Base-by-base conservation (phyloP, 2,797 vertebrate genomes). In the Apogon talboti region DNA sequence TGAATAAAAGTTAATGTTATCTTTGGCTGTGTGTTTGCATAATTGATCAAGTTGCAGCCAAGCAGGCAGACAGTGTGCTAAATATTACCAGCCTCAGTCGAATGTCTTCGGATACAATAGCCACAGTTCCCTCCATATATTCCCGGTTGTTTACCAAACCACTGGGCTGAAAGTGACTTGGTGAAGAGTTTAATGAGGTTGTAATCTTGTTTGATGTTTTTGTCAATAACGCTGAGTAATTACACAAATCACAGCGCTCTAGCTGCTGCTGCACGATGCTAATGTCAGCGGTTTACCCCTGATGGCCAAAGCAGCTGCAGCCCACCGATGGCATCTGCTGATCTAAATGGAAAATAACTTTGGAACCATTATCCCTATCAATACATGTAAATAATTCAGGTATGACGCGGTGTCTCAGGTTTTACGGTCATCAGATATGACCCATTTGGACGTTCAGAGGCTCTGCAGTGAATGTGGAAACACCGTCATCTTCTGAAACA, bases 181-280 rank as follows among this genome's bases (percentile, higher is more conserved):
- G 52, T 46, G 28, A 42, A 48, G 65, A 55, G 19, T 68, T 83
- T 76, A 85, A 83, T 71, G 64, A 74, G 74, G 47, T 52, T 66
- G 61, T 68, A 78, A 74, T 83, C 61, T 52, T 50, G 73, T 76
- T 81, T 70, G 66, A 81, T 78, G 61, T 58, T 74, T 71, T 60
- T 66, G 69, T 74, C 76, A 74, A 74, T 76, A 72, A 54, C 2
- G 1, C 44, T 44, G 66, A 76, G 73, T 79, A 76, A 78, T 81
- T 74, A 74, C 54, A 70, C 52, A 81, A 81, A 83, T 82, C 62
- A 66, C 43, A 44, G 38, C 15, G 53, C 56, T 47, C 54, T 63
- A 57, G 76, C 71, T 38, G 70, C 68, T 49, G 60, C 56, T 18
- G 61, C 6, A 40, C 19, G 60, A 61, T 66, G 62, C 65, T 46